These are phyloP conservation scores for Amphimedon queenslandica DNA, from an alignment of 37 sponge, comb jelly and placozoan genomes.

Conservation along the genomic window DNA sequence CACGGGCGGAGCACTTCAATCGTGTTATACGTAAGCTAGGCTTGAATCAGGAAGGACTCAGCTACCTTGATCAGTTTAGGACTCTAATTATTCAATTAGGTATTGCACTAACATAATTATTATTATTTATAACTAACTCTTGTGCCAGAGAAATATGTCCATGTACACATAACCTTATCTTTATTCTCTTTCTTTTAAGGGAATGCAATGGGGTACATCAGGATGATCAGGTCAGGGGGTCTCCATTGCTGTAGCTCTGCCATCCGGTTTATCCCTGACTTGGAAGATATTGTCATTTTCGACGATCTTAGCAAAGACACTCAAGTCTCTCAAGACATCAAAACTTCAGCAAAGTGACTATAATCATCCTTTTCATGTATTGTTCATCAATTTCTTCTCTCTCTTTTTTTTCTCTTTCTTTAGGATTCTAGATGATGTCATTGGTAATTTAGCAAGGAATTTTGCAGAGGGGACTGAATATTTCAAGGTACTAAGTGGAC, in stretches of 20 bases:
- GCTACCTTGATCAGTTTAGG: conserved; percentile 96
- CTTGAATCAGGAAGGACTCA: conserved; percentile 76
- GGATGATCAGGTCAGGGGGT: conserved; percentile 98
- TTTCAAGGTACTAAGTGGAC: conserved; percentile 68
- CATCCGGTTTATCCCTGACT: conserved; percentile 94
- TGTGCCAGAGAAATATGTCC: too few relatives aligned
- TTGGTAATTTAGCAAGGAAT: conserved; percentile 84
- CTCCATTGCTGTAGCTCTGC: conserved; percentile 92
- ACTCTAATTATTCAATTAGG: conserved; percentile 93
- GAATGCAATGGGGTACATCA: conserved; percentile 99
- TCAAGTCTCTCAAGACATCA: conserved; percentile 55
- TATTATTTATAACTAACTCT: neutral
- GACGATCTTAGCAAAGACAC: conserved; percentile 66
- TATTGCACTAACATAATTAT: conserved; percentile 4
- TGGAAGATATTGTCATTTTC: conserved; percentile 91
- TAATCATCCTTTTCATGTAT: neutral
- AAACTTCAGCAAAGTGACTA: conserved; percentile 42
- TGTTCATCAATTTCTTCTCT: neutral
- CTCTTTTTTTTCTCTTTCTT: neutral
- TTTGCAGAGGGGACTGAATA: conserved; percentile 97
- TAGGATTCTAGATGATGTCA: conserved; percentile 79
- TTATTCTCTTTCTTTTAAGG: conserved; percentile 50
- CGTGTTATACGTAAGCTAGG: conserved; percentile 93
- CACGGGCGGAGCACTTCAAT: conserved; percentile 92
- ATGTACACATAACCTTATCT: too few relatives aligned